Evolutionary conservation across 2,113 vertebrate genomes (phyloP).

Genomic region (Protobothrops mucrosquamatus): DNA sequence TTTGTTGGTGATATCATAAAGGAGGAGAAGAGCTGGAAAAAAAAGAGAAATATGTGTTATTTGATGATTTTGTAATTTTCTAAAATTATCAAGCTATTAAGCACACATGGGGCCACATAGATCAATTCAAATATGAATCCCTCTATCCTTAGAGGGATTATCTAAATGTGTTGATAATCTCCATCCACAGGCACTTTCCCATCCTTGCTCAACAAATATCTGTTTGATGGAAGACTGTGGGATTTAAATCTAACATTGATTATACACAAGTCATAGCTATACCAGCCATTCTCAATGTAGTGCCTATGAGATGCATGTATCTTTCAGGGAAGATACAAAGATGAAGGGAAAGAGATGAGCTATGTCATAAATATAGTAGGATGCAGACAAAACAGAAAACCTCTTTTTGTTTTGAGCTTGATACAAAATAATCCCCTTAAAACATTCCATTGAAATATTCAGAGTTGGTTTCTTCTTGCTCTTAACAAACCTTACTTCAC

Average conservation of each 20-base stretch:
- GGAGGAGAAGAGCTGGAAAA: slow-evolving; percentile 83
- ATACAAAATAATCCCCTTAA: background rate
- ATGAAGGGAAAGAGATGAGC: background rate
- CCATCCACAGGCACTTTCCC: background rate
- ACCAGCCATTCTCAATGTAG: background rate
- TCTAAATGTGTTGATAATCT: no score
- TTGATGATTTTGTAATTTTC: no score
- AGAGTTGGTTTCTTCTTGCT: background rate
- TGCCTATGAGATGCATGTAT: background rate
- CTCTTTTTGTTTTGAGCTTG: background rate
- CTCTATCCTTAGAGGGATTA: background rate
- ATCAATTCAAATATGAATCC: background rate
- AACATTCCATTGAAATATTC: background rate
- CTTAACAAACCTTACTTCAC: background rate
- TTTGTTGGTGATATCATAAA: slow-evolving; percentile 93
- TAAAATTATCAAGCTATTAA: background rate
- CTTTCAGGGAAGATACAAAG: background rate
- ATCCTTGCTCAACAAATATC: background rate
- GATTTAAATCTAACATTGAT: background rate
- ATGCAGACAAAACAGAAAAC: background rate
- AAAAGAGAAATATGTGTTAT: slow-evolving; percentile 15
- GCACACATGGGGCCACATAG: background rate
- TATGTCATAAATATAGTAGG: background rate
- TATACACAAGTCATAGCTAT: background rate
- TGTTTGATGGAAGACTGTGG: background rate